Evolutionary conservation across 1,140 invertebrate species (phyloP).

Genomic region (Megalopta genalis): DNA sequence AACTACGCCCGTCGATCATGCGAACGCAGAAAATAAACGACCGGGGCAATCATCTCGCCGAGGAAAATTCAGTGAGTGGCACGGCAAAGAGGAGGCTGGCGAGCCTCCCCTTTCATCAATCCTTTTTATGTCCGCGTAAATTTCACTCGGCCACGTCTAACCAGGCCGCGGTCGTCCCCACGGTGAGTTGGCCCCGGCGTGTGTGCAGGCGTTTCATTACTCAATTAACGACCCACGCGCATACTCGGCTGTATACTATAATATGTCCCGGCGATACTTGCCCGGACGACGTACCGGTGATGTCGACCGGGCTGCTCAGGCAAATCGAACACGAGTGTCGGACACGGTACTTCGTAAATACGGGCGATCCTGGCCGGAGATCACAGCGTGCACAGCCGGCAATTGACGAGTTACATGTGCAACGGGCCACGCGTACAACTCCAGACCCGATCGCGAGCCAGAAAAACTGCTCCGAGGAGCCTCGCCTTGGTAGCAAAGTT

Average conservation of each 20-base stretch:
- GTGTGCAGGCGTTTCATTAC: slow-evolving; percentile 55
- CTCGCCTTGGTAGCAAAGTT: slow-evolving; percentile 14
- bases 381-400: slow-evolving; percentile 11
- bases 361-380: slow-evolving; percentile 37
- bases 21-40: background rate
- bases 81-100: background rate
- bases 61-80: background rate
- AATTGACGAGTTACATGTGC: slow-evolving; percentile 49
- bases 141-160: background rate
- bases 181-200: background rate
- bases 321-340: slow-evolving; percentile 52
- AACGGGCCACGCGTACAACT: slow-evolving; percentile 7
- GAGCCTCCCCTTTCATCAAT: background rate
- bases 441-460: slow-evolving; percentile 14
- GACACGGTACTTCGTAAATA: slow-evolving; percentile 52
- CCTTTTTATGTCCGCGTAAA: background rate
- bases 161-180: slow-evolving; percentile 2
- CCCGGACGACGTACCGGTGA: slow-evolving; percentile 14
- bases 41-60: background rate
- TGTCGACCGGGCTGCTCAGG: slow-evolving; percentile 39
- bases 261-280: background rate
- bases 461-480: background rate
- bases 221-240: slow-evolving; percentile 59
- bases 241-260: slow-evolving; percentile 11
- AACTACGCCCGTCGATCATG: background rate